Evolutionary conservation across 1,140 invertebrate species (phyloP), one percentile per base, ranked within the genome.

Genomic region (Zeugodacus cucurbitae): DNA sequence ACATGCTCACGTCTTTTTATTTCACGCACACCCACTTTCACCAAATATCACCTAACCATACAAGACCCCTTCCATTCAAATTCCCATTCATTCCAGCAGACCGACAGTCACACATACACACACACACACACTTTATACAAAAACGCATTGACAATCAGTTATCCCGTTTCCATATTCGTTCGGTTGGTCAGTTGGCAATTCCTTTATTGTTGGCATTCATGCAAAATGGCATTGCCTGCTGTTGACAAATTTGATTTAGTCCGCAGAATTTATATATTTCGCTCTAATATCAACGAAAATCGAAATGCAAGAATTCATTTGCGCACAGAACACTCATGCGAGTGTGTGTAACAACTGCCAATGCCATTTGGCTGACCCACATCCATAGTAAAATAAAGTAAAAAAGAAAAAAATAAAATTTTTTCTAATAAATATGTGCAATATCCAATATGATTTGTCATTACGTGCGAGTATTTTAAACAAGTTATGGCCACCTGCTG

Each of bases 211-310:
- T 82, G 41, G 26, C 74, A 54, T 48, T 82, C 74, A 82, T 41
- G 74, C 74, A 82, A 82, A 82, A 82, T 82, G 74, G 74, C 41
- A 48, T 48, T 82, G 74, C 74, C 74, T 82, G 74, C 44, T 82
- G 37, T 82, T 82, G 74, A 82, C 74, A 82, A 82, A 82, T 82
- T 82, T 82, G 74, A 82, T 82, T 82, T 82, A 82, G 74, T 82
- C 74, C 74, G 26, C 37, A 82, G 74, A 22, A 82, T 48, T 82
- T 82, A 37, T 70, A 34, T 82, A 54, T 48, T 48, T 82, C 26
- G 10, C 41, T 48, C 74, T 82, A 82, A 82, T 48, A 41, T 37
- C 7, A 74, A 37, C 3, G 7, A 74, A 34, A 82, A 48, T 48
- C 6, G 34, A 74, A 74, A 67, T 74, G 32, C 34, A n/a, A 20